Conservation (phyloP, 2,797 vertebrate genomes). For the Spheniscus humboldti region DNA sequence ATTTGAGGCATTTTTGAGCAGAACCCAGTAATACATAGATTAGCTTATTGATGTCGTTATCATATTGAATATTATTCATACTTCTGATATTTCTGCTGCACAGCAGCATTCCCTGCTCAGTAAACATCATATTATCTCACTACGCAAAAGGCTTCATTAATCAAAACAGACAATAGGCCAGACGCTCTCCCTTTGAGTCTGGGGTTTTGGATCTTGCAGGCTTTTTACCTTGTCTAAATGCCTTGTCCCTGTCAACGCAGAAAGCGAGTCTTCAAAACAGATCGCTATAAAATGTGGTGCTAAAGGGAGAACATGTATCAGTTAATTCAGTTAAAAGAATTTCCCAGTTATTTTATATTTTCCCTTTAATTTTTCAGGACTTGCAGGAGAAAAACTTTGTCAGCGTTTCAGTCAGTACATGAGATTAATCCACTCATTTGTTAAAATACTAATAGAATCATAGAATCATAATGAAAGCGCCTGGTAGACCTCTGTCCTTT, state of each 20-base stretch:
- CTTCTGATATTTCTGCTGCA: background rate
- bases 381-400: background rate
- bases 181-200: background rate
- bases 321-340: background rate
- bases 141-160: conserved; percentile 49
- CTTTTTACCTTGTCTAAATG: background rate
- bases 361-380: background rate
- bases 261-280: background rate
- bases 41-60: background rate
- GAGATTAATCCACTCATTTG: background rate
- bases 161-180: conserved; percentile 31
- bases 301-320: background rate
- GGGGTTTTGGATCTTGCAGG: background rate
- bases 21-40: background rate
- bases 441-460: background rate
- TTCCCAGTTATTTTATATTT: background rate
- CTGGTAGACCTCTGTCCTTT: background rate
- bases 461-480: background rate
- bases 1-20: conserved; percentile 39
- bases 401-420: background rate
- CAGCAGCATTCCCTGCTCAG: background rate
- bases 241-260: background rate
- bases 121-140: conserved; percentile 4
- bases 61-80: background rate
- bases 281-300: accelerated